Conservation (phyloP, 1,140 invertebrate species). For the Pseudoatta argentina region DNA sequence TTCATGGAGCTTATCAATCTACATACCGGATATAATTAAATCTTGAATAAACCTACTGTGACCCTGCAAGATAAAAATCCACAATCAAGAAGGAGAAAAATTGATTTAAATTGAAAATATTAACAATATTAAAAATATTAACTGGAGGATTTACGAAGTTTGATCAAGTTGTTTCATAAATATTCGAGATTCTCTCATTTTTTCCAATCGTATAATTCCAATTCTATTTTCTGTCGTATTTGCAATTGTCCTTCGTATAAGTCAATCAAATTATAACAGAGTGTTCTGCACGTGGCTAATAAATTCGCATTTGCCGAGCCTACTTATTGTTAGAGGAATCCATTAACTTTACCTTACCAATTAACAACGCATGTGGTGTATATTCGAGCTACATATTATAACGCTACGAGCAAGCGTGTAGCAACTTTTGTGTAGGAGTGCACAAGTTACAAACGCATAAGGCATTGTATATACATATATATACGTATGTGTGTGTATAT, state of each 20-base stretch:
- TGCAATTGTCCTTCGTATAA: slow-evolving; percentile 15
- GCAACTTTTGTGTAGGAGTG: slow-evolving; percentile 38
- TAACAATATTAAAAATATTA: not conserved
- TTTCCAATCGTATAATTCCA: not conserved
- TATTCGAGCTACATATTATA: slow-evolving; percentile 23
- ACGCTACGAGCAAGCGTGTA: not conserved
- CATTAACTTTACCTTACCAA: slow-evolving; percentile 67
- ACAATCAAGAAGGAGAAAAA: not conserved
- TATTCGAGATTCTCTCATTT: not conserved
- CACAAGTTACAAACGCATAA: slow-evolving; percentile 16
- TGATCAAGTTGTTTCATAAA: not conserved
- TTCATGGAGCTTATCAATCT: not conserved
- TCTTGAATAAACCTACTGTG: not conserved
- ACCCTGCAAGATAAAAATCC: not conserved
- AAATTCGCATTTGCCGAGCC: slow-evolving; percentile 54
- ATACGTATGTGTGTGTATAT: too few species aligned
- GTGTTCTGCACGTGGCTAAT: slow-evolving; percentile 59
- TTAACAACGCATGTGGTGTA: slow-evolving; percentile 29
- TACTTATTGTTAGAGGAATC: slow-evolving; percentile 27
- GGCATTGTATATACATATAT: not conserved
- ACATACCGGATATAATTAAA: not conserved
- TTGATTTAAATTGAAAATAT: not conserved
- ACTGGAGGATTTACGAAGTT: not conserved
- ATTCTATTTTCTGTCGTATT: not conserved
- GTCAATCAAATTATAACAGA: slow-evolving; percentile 33